These are phyloP conservation scores for Leptinotarsa haldemani DNA, from an alignment of 2,888 invertebrate genomes.

Conservation along the genomic window DNA sequence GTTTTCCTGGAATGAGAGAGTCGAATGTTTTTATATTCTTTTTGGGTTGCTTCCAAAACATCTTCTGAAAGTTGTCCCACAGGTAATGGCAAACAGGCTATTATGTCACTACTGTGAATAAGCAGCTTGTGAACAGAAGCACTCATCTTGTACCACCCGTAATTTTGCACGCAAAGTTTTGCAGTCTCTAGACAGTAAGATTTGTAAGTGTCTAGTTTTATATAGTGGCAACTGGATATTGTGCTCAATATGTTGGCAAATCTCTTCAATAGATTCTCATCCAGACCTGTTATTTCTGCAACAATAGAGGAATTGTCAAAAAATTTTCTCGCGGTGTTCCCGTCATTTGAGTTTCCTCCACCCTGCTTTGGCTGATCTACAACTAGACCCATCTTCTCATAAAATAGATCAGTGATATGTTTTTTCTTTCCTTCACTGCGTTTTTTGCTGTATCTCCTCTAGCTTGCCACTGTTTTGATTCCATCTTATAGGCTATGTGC, in stretches of 20 bases:
- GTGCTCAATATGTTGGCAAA: constrained; percentile 27
- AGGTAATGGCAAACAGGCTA: constrained; percentile 19
- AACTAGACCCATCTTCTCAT: constrained; percentile 45
- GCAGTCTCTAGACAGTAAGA: no score
- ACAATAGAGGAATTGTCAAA: constrained; percentile 31
- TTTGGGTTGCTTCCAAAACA: constrained; percentile 22
- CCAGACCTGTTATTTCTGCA: constrained; percentile 29
- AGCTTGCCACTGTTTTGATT: constrained; percentile 27
- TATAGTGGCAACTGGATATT: constrained; percentile 26
- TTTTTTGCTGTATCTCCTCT: constrained; percentile 26
- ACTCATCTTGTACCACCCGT: constrained; percentile 18
- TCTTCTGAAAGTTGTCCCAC: constrained; percentile 4
- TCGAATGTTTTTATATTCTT: constrained; percentile 27
- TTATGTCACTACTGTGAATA: constrained; percentile 23
- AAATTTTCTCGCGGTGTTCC: constrained; percentile 43
- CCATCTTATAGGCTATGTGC: constrained; percentile 30
- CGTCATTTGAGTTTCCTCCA: constrained; percentile 43
- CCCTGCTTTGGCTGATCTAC: constrained; percentile 44
- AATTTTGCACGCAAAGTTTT: background rate
- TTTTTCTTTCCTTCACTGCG: constrained; percentile 40
- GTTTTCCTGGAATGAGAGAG: constrained; percentile 15
- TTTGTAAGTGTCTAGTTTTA: constrained; percentile 22
- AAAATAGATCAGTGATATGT: constrained; percentile 38
- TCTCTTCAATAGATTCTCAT: constrained; percentile 26
- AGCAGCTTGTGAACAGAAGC: constrained; percentile 19